Evolutionary conservation across 2,113 vertebrate genomes (phyloP), one percentile per base, ranked within the genome.

Genomic region (Cnemophilus loriae): DNA sequence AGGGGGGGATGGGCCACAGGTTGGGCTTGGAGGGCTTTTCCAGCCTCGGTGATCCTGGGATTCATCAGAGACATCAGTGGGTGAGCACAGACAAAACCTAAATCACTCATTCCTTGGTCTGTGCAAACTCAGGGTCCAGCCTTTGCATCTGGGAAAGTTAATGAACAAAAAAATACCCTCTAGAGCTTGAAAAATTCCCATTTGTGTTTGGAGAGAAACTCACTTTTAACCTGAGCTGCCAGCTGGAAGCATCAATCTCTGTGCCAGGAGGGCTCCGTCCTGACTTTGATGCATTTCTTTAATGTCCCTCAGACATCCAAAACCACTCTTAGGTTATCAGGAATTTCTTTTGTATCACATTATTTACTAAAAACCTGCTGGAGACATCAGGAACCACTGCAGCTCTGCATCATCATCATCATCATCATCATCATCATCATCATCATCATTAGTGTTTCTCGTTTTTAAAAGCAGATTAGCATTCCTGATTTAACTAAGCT

Each of bases 401-500:
- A 9, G 56, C n/a, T 30, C 84, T 23, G 68, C 16, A 47, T 19
- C 59, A 35, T 46, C 63, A 46, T 22, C 71, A 75, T 23, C 85
- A 76, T 65, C 80, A 39, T 28, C 57, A 19, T n/a, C 76, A 77
- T 23, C 85, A 76, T 65, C 80, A 39, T 28, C 57, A 19, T n/a
- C 76, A 77, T 10, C 87, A 81, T 20, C 73, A 50, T 55, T 18
- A 71, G 67, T 3, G 42, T 22, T 76, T 23, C 70, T 59, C 86
- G 33, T 61, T 90, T 93, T 56, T 87, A 35, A 84, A 84, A 23
- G 35, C 83, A 83, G 71, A 84, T 92, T 74, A 95, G 89, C 89
- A 67, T 59, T 89, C 64, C 91, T 84, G 67, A 83, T 93, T 88
- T 84, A 90, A 93, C 83, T 60, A 44, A 92, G 83, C 91, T 90